These are phyloP conservation scores for Falco punctatus DNA, from an alignment of 2,113 vertebrate species.

Conservation along the genomic window DNA sequence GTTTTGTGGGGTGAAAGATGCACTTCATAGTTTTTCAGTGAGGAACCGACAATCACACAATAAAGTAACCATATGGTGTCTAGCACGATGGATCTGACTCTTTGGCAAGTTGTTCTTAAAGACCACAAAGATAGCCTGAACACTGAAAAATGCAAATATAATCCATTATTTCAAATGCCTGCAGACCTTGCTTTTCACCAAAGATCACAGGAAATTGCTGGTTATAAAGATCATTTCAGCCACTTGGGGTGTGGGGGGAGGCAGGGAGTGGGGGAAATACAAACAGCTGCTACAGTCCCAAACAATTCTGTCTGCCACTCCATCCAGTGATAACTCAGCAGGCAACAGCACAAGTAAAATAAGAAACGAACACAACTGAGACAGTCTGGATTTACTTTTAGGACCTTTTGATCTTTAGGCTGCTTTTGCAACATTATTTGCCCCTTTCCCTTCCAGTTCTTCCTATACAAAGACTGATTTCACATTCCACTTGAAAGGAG, in stretches of 20 bases:
- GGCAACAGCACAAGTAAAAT: not conserved
- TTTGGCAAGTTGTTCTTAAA: not conserved
- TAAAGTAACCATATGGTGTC: not conserved
- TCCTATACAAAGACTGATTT: not conserved
- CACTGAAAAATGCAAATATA: not conserved
- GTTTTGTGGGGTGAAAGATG: not conserved
- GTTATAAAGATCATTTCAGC: not conserved
- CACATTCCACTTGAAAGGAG: not conserved
- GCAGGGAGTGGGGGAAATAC: not conserved
- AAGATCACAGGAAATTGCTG: not conserved
- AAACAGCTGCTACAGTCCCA: not conserved
- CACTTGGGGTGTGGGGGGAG: not conserved
- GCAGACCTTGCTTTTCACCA: not conserved
- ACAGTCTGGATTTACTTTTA: not conserved
- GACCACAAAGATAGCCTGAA: not conserved
- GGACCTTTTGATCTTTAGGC: not conserved
- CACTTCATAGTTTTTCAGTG: not conserved
- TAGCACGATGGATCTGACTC: not conserved
- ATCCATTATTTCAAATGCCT: not conserved
- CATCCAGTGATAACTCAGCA: not conserved
- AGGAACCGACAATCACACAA: not conserved
- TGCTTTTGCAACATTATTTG: not conserved
- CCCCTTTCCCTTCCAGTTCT: not conserved
- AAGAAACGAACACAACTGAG: not conserved
- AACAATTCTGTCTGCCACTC: not conserved